Conservation (phyloP, 2,888 invertebrate species). For the Falcaria lacertinaria region DNA sequence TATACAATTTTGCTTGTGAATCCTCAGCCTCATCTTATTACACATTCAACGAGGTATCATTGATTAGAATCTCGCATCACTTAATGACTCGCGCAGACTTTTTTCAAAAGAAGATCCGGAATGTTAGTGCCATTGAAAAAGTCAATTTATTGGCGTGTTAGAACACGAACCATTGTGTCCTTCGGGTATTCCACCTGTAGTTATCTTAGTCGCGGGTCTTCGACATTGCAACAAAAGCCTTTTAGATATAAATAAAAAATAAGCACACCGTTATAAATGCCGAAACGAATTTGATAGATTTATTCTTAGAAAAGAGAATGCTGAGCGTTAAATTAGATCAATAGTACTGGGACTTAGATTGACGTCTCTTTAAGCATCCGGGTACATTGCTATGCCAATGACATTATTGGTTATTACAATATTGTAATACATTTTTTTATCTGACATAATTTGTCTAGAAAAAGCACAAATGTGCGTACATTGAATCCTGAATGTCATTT, state of each 20-base stretch:
- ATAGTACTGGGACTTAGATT: not conserved
- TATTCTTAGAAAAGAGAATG: not conserved
- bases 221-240: constrained; percentile 2
- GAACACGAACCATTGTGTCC: not conserved
- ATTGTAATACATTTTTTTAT: not conserved
- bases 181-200: not conserved
- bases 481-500: no score
- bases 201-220: not conserved
- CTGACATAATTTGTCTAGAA: no score
- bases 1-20: no score
- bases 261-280: not conserved
- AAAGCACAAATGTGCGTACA: no score
- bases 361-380: not conserved
- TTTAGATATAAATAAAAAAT: not conserved
- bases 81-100: not conserved
- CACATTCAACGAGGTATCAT: not conserved
- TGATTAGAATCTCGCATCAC: not conserved
- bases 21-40: not conserved
- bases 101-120: not conserved
- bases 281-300: not conserved
- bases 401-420: not conserved
- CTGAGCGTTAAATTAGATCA: not conserved
- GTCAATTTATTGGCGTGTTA: not conserved
- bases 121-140: not conserved
- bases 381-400: not conserved